Evolutionary conservation across 2,113 vertebrate species (phyloP).

Genomic region (Gadus macrocephalus): DNA sequence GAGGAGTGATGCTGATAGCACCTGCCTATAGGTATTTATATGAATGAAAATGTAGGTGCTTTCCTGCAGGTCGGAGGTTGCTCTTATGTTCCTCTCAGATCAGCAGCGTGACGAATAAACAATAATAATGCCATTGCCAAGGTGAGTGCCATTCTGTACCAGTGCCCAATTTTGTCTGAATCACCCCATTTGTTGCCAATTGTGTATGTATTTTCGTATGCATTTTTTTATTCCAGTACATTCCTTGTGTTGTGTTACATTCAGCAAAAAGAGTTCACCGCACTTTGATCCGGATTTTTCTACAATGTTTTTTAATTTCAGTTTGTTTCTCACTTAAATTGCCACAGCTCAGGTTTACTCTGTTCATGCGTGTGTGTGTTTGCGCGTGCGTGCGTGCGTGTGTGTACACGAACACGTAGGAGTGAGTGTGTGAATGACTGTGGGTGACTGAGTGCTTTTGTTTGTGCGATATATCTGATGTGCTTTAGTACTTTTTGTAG

Average conservation of each 20-base stretch:
- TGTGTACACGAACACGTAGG: background rate
- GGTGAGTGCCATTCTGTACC: slow-evolving; percentile 2
- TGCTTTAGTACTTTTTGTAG: slow-evolving; percentile 14
- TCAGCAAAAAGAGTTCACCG: slow-evolving; percentile 16
- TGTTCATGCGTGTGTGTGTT: slow-evolving; percentile 28
- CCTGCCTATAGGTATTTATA: too few relatives aligned
- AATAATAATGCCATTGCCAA: background rate
- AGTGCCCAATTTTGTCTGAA: slow-evolving; percentile 38
- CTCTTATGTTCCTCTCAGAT: too few relatives aligned
- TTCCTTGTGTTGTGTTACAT: slow-evolving; percentile 3
- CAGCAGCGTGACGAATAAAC: too few relatives aligned
- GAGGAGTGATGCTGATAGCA: too few relatives aligned
- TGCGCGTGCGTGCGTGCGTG: background rate
- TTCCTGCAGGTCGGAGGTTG: too few relatives aligned
- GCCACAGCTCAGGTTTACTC: slow-evolving; percentile 58
- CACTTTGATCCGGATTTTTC: background rate
- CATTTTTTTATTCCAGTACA: background rate
- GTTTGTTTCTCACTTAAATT: slow-evolving; percentile 16
- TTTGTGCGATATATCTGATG: background rate
- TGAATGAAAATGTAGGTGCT: too few relatives aligned
- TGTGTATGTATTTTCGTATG: background rate
- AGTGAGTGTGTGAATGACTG: slow-evolving; percentile 15
- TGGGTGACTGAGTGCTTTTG: too few relatives aligned
- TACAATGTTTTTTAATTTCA: background rate
- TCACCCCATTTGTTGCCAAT: slow-evolving; percentile 15